Base-by-base conservation (phyloP, 1,140 invertebrate species). In the Calephelis virginiensis region DNA sequence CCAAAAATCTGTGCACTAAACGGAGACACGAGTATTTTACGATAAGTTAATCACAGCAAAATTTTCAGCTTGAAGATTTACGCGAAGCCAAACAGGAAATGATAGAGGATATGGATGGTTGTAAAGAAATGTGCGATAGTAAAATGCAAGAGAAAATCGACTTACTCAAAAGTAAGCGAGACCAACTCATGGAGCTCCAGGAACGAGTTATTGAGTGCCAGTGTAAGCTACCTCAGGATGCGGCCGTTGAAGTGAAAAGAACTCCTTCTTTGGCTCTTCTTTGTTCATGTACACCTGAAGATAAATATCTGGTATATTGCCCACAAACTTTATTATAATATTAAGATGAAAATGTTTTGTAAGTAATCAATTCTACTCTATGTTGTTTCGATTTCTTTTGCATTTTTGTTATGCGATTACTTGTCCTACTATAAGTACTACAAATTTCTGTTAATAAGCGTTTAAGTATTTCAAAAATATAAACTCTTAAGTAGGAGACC, bases 231-330 rank as follows among this genome's bases (percentile, higher is more conserved):
- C 89, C 86, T 0, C 70, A 78, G 0, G 83, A 91, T 59, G 76
- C 40, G 0, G 50, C 69, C 4, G 74, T 87, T 4, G 76, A 86
- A 69, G 86, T 75, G 7, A 89, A 85, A 69, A 73, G 89, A 0
- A 91, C 86, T 0, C 81, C 85, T 0, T 91, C 86, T 1, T 63
- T 91, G 0, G 89, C 81, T 9, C 86, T 82, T 0, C 48, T 85
- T 5, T 91, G 86, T 68, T 61, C 48, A n/a, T 91, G 86, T 48
- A 56, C 67, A 0, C 80, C 86, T 10, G 86, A 86, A 53, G 82
- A 86, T 63, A 83, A 78, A 37, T 47, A 78, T 50, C 43, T 73
- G 72, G 83, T 88, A 78, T 0, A 61, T 46, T 45, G 11, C 11
- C 8, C 8, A 59, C 10, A 6, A 46, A 46, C 45, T 46, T 9